phyloP scores from a whole-genome alignment of 2,797 vertebrate species.

The Eospalax fontanierii region DNA sequence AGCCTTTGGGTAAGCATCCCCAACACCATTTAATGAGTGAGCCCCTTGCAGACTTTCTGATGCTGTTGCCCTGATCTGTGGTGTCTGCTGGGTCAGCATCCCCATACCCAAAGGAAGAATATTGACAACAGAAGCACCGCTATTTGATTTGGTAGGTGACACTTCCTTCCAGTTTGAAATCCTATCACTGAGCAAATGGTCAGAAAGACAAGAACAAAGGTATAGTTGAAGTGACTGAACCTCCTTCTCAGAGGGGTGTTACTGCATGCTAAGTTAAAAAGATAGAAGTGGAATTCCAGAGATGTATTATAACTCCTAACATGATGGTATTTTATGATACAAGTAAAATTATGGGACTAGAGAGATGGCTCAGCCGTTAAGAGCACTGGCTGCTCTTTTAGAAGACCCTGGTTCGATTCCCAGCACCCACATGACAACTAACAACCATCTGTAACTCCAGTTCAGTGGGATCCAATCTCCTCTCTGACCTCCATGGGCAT shows the following conservation, averaged over 20 bases:
- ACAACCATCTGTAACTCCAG: no score
- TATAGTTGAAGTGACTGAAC: neutral
- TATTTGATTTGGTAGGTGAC: neutral
- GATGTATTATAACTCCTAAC: neutral
- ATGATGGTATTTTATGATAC: neutral
- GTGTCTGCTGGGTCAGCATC: neutral
- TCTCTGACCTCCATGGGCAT: no score
- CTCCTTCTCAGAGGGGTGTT: neutral
- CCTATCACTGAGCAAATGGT: neutral
- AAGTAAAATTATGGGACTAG: neutral
- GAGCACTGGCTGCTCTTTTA: no score
- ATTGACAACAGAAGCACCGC: neutral
- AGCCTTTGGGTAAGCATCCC: neutral
- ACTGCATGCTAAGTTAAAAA: neutral
- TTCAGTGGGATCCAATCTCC: no score
- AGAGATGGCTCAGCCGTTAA: no score
- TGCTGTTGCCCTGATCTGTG: constrained; percentile 22
- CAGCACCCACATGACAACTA: no score
- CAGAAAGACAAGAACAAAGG: neutral
- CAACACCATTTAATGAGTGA: neutral
- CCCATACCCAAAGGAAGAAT: neutral
- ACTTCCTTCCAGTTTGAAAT: neutral
- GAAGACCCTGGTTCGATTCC: no score
- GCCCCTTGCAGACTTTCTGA: neutral
- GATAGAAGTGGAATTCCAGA: neutral